phyloP scores from a whole-genome alignment of 2,797 vertebrate species.

The Leptoclinus maculatus region DNA sequence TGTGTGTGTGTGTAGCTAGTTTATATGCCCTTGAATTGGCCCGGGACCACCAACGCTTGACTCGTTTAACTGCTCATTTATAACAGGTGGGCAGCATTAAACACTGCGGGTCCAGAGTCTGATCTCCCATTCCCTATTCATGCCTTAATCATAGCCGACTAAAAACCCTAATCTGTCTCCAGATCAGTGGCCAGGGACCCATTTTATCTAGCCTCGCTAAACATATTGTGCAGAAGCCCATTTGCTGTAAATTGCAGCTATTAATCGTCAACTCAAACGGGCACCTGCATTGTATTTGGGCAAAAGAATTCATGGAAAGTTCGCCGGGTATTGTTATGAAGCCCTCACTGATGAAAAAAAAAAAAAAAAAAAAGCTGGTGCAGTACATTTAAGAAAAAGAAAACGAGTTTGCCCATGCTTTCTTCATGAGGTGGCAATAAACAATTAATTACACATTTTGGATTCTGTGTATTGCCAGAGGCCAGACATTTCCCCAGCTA shows the following conservation, averaged over 20 bases:
- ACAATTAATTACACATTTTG: slow-evolving; percentile 55
- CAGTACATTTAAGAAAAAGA: slow-evolving; percentile 17
- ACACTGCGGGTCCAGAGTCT: slow-evolving; percentile 68
- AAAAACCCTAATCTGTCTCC: slow-evolving; percentile 81
- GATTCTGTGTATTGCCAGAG: slow-evolving; percentile 35
- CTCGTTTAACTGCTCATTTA: slow-evolving; percentile 81
- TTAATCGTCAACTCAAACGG: slow-evolving; percentile 79
- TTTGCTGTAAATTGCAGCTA: slow-evolving; percentile 81
- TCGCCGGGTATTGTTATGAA: slow-evolving; percentile 40
- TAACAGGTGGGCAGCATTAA: slow-evolving; percentile 79
- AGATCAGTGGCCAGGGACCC: slow-evolving; percentile 81
- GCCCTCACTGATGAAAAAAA: slow-evolving; percentile 33
- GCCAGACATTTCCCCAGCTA: slow-evolving; percentile 29
- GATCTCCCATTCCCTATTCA: slow-evolving; percentile 73
- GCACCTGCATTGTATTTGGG: slow-evolving; percentile 63
- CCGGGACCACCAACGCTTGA: slow-evolving; percentile 73
- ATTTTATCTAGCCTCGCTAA: slow-evolving; percentile 77
- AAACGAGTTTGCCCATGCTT: slow-evolving; percentile 15
- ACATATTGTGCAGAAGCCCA: slow-evolving; percentile 79
- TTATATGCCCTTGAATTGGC: slow-evolving; percentile 75
- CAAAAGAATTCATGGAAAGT: slow-evolving; percentile 52
- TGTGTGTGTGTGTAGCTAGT: slow-evolving; percentile 38
- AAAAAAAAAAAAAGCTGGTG: slow-evolving; percentile 2
- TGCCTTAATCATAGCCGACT: slow-evolving; percentile 79
- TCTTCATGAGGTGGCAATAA: slow-evolving; percentile 44